phyloP scores from a whole-genome alignment of 37 sponge, comb jelly and placozoan genomes.

The Sycon ciliatum region DNA sequence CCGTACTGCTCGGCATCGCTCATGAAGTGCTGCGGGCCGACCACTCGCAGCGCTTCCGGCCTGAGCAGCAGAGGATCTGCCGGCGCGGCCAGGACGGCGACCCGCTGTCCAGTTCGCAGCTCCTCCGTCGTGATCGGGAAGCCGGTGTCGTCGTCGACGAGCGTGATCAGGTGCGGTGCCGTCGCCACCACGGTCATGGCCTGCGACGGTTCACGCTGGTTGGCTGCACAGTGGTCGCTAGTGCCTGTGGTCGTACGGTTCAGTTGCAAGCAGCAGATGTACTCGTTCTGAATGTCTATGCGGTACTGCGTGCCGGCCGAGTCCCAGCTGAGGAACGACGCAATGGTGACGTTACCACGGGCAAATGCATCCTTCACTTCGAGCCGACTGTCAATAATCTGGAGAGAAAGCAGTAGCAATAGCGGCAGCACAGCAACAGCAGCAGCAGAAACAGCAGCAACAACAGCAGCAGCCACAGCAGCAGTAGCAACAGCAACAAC shows the following conservation, averaged over 20 bases:
- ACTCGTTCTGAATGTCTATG: slow-evolving; percentile 66
- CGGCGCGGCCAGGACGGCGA: slow-evolving; percentile 58
- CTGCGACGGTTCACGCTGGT: no score
- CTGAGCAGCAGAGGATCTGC: slow-evolving; percentile 44
- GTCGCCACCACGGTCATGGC: slow-evolving; percentile 26
- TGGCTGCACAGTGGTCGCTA: no score
- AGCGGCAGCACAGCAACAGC: no score
- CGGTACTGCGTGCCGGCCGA: slow-evolving; percentile 35
- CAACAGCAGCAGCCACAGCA: no score
- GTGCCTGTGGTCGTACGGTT: slow-evolving; percentile 22
- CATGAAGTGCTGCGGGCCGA: slow-evolving; percentile 69
- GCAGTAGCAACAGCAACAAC: no score
- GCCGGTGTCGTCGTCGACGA: slow-evolving; percentile 47
- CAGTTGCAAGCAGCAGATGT: no score
- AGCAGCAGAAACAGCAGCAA: no score
- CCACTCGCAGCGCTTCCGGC: slow-evolving; percentile 42
- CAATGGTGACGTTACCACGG: no score
- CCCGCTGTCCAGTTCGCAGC: slow-evolving; percentile 56
- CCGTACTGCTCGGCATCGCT: slow-evolving; percentile 16
- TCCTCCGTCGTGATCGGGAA: slow-evolving; percentile 67
- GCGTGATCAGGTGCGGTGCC: slow-evolving; percentile 64
- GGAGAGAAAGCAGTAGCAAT: no score
- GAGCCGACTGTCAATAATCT: no score
- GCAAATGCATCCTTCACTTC: no score
- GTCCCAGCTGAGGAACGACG: no score